Base-by-base conservation (phyloP, 2,888 invertebrate species). In the Siphonodentalium dalli region DNA sequence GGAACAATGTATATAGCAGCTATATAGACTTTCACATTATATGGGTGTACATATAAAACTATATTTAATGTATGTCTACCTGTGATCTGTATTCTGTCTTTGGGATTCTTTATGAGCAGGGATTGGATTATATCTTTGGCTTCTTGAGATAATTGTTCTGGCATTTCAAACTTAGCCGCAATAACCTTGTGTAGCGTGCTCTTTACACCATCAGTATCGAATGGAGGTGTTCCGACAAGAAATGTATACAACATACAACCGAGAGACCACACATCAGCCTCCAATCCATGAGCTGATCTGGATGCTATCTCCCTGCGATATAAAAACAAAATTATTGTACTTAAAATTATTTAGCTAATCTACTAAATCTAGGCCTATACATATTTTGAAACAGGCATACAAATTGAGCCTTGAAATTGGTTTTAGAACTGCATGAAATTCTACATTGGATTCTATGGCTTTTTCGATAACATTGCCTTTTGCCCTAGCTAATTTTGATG, bases 191-290 rank as follows among this genome's bases (percentile, higher is more conserved):
- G 92, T 15, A 96, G 85, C 2, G 95, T 96, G 55, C 90, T 90
- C 83, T 73, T 74, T 2, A 80, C 75, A 71, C 89, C 92, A 73
- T 91, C 89, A 0, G 92, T 92, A 77, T 97, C 94, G 81, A 97
- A 96, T 1, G 97, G 97, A 26, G 95, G 93, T 59, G 87, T 88
- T 0, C 97, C 96, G 23, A 92, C 91, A 56, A 97, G 81, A 50
- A 97, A 84, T 2, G 93, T 94, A 76, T 93, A 97, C 42, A 97
- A 82, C 88, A 97, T 89, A 75, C 94, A 94, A 1, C 97, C 97
- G n/a, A 97, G 84, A 20, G 94, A 91, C 97, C 97, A 97, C 1
- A 96, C 91, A 85, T 97, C 97, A 7, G 92, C 90, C 74, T 93
- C 92, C 45, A 94, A 83, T 13, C 96, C 96, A 83, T 97, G 95